A percentile compares a stretch with the other conserved stretches of the same genome.
Conservation (phyloP, 2,113 vertebrate species). For the Pseudorhombus dupliciocellatus region DNA sequence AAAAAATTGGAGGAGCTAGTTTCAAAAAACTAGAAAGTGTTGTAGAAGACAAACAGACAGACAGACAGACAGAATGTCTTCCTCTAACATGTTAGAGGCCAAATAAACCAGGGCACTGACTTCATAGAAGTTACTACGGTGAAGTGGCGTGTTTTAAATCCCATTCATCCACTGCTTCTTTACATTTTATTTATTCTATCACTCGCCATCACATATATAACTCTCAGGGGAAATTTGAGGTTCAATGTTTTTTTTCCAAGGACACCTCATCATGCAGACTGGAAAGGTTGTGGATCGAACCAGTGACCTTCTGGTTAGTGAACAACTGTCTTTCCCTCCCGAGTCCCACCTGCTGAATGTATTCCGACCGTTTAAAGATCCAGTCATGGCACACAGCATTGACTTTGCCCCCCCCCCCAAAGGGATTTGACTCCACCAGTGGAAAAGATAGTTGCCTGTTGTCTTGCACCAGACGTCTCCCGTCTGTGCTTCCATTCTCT, state of each 20-base stretch:
- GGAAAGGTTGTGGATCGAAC: neutral
- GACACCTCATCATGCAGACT: neutral
- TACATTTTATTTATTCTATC: neutral
- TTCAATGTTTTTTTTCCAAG: neutral
- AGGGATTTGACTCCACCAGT: slow-evolving; percentile 13
- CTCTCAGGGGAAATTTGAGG: neutral
- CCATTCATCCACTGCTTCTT: neutral
- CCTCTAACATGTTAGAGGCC: too few relatives aligned
- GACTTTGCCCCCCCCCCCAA: slow-evolving; percentile 8
- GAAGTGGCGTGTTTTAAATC: too few relatives aligned
- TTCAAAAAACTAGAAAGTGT: neutral
- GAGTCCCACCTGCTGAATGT: neutral
- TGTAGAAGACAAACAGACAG: neutral
- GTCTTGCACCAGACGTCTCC: slow-evolving; percentile 5
- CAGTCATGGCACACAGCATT: slow-evolving; percentile 5
- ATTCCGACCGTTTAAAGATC: neutral
- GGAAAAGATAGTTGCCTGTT: neutral
- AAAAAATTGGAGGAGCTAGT: too few relatives aligned
- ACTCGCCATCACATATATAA: neutral
- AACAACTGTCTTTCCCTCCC: neutral
- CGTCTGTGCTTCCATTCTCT: slow-evolving; percentile 42
- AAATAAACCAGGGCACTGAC: too few relatives aligned
- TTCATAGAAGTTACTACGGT: too few relatives aligned
- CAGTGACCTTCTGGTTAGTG: neutral
- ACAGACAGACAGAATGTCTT: too few relatives aligned